Evolutionary conservation across 2,888 invertebrate species (phyloP), one percentile per base, ranked within the genome.

Genomic region (Pyrocoelia pectoralis): DNA sequence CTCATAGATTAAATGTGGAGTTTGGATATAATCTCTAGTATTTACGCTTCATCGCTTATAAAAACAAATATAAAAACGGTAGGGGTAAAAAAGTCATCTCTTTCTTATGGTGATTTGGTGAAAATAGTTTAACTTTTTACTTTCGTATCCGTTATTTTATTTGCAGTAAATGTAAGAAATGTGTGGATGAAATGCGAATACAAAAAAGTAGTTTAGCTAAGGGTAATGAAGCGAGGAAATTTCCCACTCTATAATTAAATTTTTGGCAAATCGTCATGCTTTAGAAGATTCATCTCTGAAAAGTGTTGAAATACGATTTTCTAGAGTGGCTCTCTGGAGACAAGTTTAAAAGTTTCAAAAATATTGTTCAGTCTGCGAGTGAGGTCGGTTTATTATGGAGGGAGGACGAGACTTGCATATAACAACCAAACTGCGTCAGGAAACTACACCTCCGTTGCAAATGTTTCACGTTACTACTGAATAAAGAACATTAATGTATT

Each of bases 301-400:
- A 66, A 55, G 56, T 62, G 66, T 55, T 66, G 61, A 59, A 66
- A 56, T 63, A 51, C 59, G 62, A 66, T 66, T 66, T 62, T 52
- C 52, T 15, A 18, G 43, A 56, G 59, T 60, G 40, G 60, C 55
- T 66, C 66, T 58, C 66, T 10, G 17, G 66, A 53, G 66, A 56
- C 52, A 54, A 66, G 60, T 66, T 60, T 52, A 66, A 62, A 66
- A 62, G 62, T 66, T 66, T 62, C 56, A 48, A 60, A 66, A 66
- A 62, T 66, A 66, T 66, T 66, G 63, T 66, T 63, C 59, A 64
- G 59, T 60, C 51, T 59, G 53, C 56, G 40, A 60, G 52, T 52
- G 60, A 53, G 52, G 59, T 64, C 38, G 59, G 56, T 64, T 64
- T 64, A 64, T 64, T 64, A 60, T 59, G 28, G 52, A 64, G 52